Percentiles rank a stretch among this genome's conserved stretches.
Evolutionary conservation across 2,797 vertebrate species (phyloP).

Genomic region (Paguma larvata): DNA sequence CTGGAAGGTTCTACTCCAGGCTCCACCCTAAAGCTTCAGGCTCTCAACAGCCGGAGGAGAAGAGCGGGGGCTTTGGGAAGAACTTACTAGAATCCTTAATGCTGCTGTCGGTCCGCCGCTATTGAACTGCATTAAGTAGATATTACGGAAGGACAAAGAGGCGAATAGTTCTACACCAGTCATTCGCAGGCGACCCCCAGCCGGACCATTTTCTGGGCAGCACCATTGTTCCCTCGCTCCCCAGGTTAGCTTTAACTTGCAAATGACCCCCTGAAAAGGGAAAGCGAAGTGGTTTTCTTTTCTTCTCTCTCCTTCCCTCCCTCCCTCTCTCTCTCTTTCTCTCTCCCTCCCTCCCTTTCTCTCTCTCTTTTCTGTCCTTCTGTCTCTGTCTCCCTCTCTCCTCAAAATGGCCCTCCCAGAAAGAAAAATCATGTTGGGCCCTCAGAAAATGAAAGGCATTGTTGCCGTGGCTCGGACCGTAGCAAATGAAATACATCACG

Average conservation of each 20-base stretch:
- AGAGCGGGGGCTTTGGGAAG: slow-evolving; percentile 96
- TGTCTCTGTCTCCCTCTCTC: background rate
- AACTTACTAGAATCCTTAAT: slow-evolving; percentile 99
- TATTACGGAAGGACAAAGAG: slow-evolving; percentile 98
- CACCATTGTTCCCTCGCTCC: slow-evolving; percentile 96
- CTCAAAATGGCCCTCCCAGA: slow-evolving; percentile 88
- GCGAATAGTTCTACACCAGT: slow-evolving; percentile 99
- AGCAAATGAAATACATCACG: slow-evolving; percentile 97
- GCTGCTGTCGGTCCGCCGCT: slow-evolving; percentile 97
- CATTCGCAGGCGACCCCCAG: slow-evolving; percentile 96
- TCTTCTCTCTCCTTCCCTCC: background rate
- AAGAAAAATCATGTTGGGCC: slow-evolving; percentile 94
- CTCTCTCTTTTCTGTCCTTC: too few relatives aligned
- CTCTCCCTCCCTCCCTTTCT: background rate
- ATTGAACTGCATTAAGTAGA: slow-evolving; percentile 99
- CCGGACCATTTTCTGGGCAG: slow-evolving; percentile 94
- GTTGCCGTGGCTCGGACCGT: slow-evolving; percentile 94
- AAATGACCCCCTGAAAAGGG: slow-evolving; percentile 98
- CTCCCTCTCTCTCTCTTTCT: background rate
- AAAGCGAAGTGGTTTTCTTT: slow-evolving; percentile 85
- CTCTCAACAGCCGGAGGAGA: slow-evolving; percentile 93
- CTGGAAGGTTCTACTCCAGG: slow-evolving; percentile 88
- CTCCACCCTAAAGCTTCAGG: slow-evolving; percentile 90
- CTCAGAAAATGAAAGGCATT: slow-evolving; percentile 94
- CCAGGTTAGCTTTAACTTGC: slow-evolving; percentile 99